A percentile compares a stretch with the other conserved stretches of the same genome.
These are phyloP conservation scores for Agrochola circellaris DNA, from an alignment of 2,888 invertebrate genomes.

Conservation along the genomic window DNA sequence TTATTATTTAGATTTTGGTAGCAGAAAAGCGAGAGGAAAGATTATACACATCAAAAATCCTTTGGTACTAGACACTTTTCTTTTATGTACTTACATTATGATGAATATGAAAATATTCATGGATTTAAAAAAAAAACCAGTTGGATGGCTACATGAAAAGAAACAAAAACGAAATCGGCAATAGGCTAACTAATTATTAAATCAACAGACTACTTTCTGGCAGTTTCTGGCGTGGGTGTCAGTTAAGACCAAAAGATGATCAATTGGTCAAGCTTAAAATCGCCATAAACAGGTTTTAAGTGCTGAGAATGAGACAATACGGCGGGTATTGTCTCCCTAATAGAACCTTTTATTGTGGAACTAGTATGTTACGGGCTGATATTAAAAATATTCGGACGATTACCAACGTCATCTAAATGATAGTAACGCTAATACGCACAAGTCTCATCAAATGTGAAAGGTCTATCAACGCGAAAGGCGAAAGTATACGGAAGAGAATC, in stretches of 20 bases:
- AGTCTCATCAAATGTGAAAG: slow-evolving; percentile 57
- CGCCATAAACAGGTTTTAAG: not conserved
- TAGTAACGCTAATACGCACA: slow-evolving; percentile 28
- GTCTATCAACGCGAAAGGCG: slow-evolving; percentile 53
- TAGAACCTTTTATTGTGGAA: slow-evolving; percentile 15
- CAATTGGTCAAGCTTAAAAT: slow-evolving; percentile 27
- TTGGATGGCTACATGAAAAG: not conserved
- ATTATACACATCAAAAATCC: not conserved
- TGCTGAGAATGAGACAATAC: slow-evolving; percentile 28
- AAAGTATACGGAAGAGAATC: slow-evolving; percentile 48
- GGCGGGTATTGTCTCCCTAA: not conserved
- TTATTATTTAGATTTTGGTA: no score
- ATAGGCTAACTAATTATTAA: not conserved
- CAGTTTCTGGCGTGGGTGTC: not conserved
- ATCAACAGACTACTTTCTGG: not conserved
- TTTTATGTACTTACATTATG: not conserved
- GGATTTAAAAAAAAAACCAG: not conserved
- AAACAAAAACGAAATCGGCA: not conserved
- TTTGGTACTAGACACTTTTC: not conserved
- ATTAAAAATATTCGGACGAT: slow-evolving; percentile 11
- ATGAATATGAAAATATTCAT: not conserved
- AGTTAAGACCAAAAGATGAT: slow-evolving; percentile 29
- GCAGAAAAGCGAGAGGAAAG: no score
- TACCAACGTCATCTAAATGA: slow-evolving; percentile 33
- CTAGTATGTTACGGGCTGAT: not conserved